These are phyloP conservation scores for Trachymyrmex cornetzi DNA, from an alignment of 1,140 invertebrate genomes.

Conservation along the genomic window DNA sequence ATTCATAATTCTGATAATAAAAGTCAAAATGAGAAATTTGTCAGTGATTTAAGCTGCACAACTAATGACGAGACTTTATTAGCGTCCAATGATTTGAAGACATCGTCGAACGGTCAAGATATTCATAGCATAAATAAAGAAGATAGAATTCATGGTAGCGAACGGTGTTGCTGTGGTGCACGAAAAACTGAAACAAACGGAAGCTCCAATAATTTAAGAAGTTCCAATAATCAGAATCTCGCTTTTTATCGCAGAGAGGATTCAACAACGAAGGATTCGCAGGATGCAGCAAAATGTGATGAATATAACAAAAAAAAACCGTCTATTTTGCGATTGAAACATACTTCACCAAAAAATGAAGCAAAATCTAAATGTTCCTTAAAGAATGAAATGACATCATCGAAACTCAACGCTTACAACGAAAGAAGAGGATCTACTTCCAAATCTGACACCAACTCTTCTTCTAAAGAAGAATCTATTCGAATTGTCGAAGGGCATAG, in stretches of 20 bases:
- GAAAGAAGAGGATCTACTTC: slow-evolving; percentile 73
- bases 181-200: slow-evolving; percentile 37
- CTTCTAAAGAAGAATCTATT: slow-evolving; percentile 69
- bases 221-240: slow-evolving; percentile 31
- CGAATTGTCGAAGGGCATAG: slow-evolving; percentile 60
- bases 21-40: slow-evolving; percentile 59
- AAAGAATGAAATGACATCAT: slow-evolving; percentile 67
- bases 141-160: slow-evolving; percentile 61
- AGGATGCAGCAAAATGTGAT: slow-evolving; percentile 68
- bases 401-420: slow-evolving; percentile 64
- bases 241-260: slow-evolving; percentile 46
- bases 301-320: slow-evolving; percentile 72
- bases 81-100: slow-evolving; percentile 20
- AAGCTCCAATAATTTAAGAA: slow-evolving; percentile 31
- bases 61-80: slow-evolving; percentile 27
- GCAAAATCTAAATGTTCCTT: slow-evolving; percentile 63
- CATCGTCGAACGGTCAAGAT: slow-evolving; percentile 19
- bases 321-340: slow-evolving; percentile 67
- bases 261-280: slow-evolving; percentile 22
- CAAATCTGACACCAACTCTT: slow-evolving; percentile 65
- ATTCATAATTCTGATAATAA: slow-evolving; percentile 13
- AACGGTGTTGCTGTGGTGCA: not conserved
- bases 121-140: slow-evolving; percentile 59
- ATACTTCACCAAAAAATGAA: slow-evolving; percentile 72
- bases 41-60: not conserved